Evolutionary conservation across 1,140 invertebrate genomes (phyloP), one percentile per base, ranked within the genome.

Genomic region (Dufourea novaeangliae): DNA sequence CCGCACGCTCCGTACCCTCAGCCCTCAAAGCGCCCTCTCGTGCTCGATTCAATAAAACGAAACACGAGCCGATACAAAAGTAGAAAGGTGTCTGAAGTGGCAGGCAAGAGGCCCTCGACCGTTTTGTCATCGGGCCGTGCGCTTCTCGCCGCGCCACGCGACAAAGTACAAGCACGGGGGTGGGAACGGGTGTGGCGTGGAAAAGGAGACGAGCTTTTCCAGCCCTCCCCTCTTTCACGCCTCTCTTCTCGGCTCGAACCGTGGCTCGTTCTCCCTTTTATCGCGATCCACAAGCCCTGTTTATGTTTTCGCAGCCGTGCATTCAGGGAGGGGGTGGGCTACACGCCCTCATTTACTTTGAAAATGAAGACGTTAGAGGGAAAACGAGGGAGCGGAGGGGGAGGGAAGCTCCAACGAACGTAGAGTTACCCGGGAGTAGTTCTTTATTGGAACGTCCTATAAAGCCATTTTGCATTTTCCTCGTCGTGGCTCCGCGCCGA

Each of bases 391-490:
- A n/a, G n/a, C n/a, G n/a, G n/a, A n/a, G n/a, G n/a, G n/a, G n/a
- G n/a, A n/a, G n/a, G n/a, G 61, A 52, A 20, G 34, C 34, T 8
- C 44, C 34, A 39, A 50, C 57, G 62, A 54, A 54, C 44, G 7
- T 17, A 29, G 22, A 39, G n/a, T 1, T 5, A 2, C 50, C 7
- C 44, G 56, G 68, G 46, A 50, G 57, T 67, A 32, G 12, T 41
- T 71, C 72, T 83, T 83, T 83, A 84, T 84, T 72, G 62, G 70
- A 75, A 71, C 77, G 62, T n/a, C 62, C 70, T 83, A 83, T 78
- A 83, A 70, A 83, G 76, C 67, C 67, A 82, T 84, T 84, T 84
- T 79, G 75, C 80, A 82, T 83, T 79, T 74, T 68, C 25, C 71
- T 76, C 39, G 14, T 61, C 27, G 52, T 39, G 34, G 27, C 14